phyloP scores from a whole-genome alignment of 2,888 invertebrate species.

The Lasioglossum lativentre region DNA sequence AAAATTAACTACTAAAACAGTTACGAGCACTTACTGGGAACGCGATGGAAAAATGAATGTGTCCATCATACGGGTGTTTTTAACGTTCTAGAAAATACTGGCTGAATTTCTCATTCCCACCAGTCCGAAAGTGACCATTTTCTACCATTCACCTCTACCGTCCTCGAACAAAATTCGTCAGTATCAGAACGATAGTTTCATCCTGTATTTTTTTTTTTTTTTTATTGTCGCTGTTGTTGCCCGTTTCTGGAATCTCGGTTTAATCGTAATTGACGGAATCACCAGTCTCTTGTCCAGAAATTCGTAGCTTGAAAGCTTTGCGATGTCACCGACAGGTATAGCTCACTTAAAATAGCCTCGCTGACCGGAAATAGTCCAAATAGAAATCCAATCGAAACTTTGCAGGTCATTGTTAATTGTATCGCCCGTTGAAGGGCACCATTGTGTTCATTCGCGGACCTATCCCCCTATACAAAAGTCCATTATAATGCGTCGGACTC shows the following conservation, averaged over 20 bases:
- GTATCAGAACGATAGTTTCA: not conserved
- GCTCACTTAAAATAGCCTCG: not conserved
- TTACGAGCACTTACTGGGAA: not conserved
- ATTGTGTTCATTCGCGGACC: not conserved
- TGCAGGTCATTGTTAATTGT: constrained; percentile 3
- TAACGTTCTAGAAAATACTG: not conserved
- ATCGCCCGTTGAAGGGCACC: not conserved
- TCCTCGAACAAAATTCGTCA: not conserved
- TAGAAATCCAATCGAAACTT: constrained; percentile 8
- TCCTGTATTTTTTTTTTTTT: not conserved
- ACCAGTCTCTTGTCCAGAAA: not conserved
- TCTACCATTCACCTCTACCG: not conserved
- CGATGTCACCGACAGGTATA: not conserved
- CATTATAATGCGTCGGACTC: not conserved
- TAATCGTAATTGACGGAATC: not conserved
- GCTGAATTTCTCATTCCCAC: not conserved
- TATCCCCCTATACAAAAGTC: not conserved
- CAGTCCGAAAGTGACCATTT: too few relatives aligned
- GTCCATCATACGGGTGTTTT: not conserved
- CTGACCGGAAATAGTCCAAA: constrained; percentile 3
- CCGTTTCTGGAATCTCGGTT: not conserved
- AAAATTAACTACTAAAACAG: not conserved
- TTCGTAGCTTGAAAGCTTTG: not conserved
- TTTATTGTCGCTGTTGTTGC: not conserved
- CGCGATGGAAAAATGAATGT: not conserved